Base-by-base conservation (phyloP, 2,113 vertebrate genomes). In the Mus spicilegus region DNA sequence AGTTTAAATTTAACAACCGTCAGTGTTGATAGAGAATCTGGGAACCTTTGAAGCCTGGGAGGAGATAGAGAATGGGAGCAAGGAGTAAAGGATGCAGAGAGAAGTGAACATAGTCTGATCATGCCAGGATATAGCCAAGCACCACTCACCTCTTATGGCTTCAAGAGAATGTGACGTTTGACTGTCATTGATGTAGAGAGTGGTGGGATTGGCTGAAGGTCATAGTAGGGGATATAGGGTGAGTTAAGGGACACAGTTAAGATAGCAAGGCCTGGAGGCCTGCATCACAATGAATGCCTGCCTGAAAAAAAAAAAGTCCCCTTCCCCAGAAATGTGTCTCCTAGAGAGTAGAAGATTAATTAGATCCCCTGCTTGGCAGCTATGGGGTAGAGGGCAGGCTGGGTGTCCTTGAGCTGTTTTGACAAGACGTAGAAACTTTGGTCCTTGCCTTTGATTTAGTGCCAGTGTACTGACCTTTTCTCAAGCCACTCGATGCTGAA, bases 291-390 rank as follows among this genome's bases (percentile, higher is more conserved):
- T 95, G 90, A 49, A 69, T 93, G 30, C 58, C 81, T 91, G 26
- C 61, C 81, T 51, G 61, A 36, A 70, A 63, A 63, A 70, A 63
- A 63, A n/a, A 28, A 54, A 94, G 33, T 42, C 7, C 12, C 30
- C 36, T 39, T 73, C 63, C 90, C 91, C 39, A 91, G n/a, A 56
- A 67, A 26, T 73, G 26, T 42, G 63, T n/a, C 28, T 75, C 24
- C 19, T 56, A 67, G 75, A 51, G 67, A 90, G 51, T 73, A 85
- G 70, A 84, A 70, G 58, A 93, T 97, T 95, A 95, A 94, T 61
- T 51, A 86, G 22, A 76, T 46, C 84, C 67, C 28, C 3, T 93
- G 51, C 36, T 95, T 85, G 46, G 30, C 51, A 61, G 22, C 76
- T 46, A 12, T 46, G 63, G 16, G 12, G 39, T 46, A 4, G 63